These are phyloP conservation scores for Cynopterus sphinx DNA, from an alignment of 2,797 vertebrate species.

Conservation along the genomic window DNA sequence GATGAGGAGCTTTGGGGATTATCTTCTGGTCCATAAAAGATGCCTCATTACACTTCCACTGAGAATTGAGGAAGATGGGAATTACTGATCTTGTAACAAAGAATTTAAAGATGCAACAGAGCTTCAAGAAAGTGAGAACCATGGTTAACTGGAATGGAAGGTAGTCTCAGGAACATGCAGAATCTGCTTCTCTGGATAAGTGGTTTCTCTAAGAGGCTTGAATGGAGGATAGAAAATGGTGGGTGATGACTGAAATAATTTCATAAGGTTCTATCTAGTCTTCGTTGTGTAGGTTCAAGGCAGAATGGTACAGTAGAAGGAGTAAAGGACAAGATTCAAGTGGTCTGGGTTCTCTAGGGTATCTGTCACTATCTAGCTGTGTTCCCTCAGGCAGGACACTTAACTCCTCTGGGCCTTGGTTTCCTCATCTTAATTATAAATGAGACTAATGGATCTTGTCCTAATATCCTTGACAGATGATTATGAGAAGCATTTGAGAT, in stretches of 20 bases:
- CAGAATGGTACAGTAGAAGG: neutral
- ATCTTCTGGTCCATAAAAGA: neutral
- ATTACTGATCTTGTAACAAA: neutral
- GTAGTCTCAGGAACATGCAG: neutral
- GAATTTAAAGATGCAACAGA: neutral
- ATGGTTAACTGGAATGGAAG: neutral
- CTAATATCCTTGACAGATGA: neutral
- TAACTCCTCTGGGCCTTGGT: neutral
- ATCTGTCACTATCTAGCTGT: neutral
- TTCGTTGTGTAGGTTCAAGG: neutral
- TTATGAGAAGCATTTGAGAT: neutral
- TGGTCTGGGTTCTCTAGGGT: neutral
- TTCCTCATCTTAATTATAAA: slow-evolving; percentile 1
- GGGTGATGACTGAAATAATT: neutral
- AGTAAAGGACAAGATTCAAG: neutral
- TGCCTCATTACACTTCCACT: neutral
- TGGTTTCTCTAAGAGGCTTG: neutral
- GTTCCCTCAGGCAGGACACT: neutral
- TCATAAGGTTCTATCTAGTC: neutral
- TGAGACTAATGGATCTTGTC: neutral
- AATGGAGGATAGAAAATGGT: neutral
- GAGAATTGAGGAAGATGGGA: neutral
- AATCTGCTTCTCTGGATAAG: neutral
- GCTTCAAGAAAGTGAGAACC: neutral
- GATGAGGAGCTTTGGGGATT: neutral